Conservation (phyloP, 2,888 invertebrate genomes). For the Aradus depressus region DNA sequence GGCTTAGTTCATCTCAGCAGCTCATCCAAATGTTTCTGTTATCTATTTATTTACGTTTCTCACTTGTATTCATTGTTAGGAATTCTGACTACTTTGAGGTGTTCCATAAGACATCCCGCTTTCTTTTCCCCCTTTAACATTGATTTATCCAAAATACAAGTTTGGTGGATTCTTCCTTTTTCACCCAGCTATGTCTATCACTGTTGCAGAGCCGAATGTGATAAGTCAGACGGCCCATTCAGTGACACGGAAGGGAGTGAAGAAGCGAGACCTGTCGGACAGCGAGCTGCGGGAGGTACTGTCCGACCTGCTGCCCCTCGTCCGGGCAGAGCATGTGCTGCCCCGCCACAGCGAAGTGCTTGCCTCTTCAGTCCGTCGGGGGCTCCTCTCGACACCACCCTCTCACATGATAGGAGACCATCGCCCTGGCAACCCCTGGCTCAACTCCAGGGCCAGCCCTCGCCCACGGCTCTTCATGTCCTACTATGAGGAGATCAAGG, state of each 20-base stretch:
- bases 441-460: constrained; percentile 53
- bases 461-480: constrained; percentile 87
- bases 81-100: too few relatives aligned
- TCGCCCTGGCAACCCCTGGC: constrained; percentile 56
- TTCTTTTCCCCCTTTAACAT: too few relatives aligned
- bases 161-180: not conserved
- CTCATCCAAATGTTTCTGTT: too few relatives aligned
- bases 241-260: constrained; percentile 72
- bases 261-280: constrained; percentile 71
- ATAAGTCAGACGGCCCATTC: constrained; percentile 88
- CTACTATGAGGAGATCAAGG: constrained; percentile 89
- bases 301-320: constrained; percentile 68
- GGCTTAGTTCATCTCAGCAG: too few relatives aligned
- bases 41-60: not conserved
- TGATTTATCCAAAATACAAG: too few relatives aligned
- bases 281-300: constrained; percentile 74
- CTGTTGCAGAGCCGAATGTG: constrained; percentile 65
- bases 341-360: constrained; percentile 72
- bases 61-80: not conserved
- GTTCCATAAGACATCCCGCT: too few relatives aligned
- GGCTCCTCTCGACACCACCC: constrained; percentile 68
- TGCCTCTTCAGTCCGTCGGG: constrained; percentile 54
- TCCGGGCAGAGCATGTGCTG: constrained; percentile 80
- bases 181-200: constrained; percentile 3
- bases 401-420: constrained; percentile 68